Evolutionary conservation across 2,797 vertebrate species (phyloP).

Genomic region (Sarcoramphus papa): DNA sequence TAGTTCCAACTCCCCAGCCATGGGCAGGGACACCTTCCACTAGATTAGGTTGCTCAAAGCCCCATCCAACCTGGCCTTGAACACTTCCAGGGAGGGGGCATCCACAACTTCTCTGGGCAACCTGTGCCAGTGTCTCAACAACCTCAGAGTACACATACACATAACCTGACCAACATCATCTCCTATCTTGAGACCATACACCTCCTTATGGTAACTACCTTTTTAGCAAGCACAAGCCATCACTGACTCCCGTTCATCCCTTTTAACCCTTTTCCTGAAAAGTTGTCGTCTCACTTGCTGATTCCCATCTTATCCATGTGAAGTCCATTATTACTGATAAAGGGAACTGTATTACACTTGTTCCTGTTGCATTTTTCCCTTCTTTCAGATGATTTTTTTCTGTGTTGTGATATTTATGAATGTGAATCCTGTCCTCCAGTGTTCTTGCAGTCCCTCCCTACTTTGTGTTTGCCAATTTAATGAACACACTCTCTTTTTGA

Average conservation of each 20-base stretch:
- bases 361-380: not conserved
- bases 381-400: not conserved
- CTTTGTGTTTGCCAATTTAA: not conserved
- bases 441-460: not conserved
- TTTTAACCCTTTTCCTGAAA: not conserved
- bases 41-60: not conserved
- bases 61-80: rapidly evolving
- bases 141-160: no score
- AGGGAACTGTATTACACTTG: not conserved
- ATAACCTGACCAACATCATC: not conserved
- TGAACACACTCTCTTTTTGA: not conserved
- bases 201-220: not conserved
- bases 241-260: not conserved
- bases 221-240: not conserved
- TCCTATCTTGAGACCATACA: not conserved
- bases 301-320: not conserved
- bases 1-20: rapidly evolving
- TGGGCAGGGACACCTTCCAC: not conserved
- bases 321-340: not conserved
- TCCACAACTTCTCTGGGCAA: not conserved
- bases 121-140: not conserved
- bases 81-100: not conserved
- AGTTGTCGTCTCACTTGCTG: not conserved
- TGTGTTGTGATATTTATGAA: not conserved
- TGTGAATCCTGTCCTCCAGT: not conserved